These are phyloP conservation scores for Marasmarcha lunaedactyla DNA, from an alignment of 2,888 invertebrate genomes.

Conservation along the genomic window DNA sequence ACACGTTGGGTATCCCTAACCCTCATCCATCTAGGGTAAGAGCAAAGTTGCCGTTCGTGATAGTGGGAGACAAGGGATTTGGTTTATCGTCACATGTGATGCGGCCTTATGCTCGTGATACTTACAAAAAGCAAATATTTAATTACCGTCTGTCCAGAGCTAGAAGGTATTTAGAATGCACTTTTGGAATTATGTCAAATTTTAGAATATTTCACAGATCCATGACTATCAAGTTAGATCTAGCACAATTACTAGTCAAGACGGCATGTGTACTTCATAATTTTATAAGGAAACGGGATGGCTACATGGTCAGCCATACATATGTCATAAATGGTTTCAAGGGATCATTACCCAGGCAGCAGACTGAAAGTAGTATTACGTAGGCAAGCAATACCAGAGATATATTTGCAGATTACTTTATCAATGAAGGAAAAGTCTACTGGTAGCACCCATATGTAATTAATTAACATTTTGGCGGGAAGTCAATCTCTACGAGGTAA, in stretches of 20 bases:
- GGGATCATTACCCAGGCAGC: conserved; percentile 2
- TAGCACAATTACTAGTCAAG: conserved; percentile 6
- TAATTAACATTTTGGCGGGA: no score
- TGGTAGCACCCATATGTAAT: conserved; percentile 3
- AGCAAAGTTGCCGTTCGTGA: conserved; percentile 6
- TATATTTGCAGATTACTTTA: conserved; percentile 7
- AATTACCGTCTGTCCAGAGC: conserved; percentile 10
- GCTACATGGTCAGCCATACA: conserved; percentile 6
- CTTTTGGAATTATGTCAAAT: conserved; percentile 12
- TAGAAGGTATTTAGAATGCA: conserved; percentile 10
- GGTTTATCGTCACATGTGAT: conserved; percentile 5
- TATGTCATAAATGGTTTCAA: conserved; percentile 2
- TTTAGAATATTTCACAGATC: conserved; percentile 7
- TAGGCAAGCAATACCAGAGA: conserved; percentile 4
- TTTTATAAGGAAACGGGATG: conserved; percentile 9
- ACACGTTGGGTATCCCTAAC: neutral
- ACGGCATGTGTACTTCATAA: conserved; percentile 9
- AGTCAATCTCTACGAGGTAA: no score
- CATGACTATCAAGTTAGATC: conserved; percentile 1
- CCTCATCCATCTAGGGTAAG: neutral
- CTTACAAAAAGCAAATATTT: conserved; percentile 7
- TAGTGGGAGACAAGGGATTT: conserved; percentile 10
- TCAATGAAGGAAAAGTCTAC: conserved; percentile 5
- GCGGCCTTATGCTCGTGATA: conserved; percentile 7
- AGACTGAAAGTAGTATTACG: conserved; percentile 5